Evolutionary conservation across 2,888 invertebrate species (phyloP), one percentile per base, ranked within the genome.

Genomic region (Drosophila hawaiiensis): DNA sequence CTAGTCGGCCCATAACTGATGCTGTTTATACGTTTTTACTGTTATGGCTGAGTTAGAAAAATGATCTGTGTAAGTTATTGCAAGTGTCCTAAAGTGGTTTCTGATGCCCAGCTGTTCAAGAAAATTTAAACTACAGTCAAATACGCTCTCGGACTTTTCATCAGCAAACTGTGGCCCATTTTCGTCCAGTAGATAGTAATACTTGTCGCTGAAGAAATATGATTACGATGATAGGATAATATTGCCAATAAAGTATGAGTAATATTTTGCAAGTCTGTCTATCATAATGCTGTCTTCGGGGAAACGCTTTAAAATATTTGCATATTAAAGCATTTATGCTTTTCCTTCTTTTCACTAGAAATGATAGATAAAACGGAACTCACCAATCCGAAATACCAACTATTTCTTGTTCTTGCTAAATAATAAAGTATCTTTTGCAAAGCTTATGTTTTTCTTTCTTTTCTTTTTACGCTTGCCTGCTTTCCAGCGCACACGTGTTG

Each of bases 11-110:
- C 29, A 37, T 33, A 68, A 68, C 68, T 53, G 54, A 41, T 54
- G 60, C 53, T 54, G 53, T 47, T 68, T 64, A 22, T 39, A 28
- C 33, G 28, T 33, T 25, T 28, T 35, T 50, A 19, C 25, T n/a
- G 54, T 60, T 66, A 64, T 22, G 43, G 69, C 58, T 47, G 66
- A 70, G 66, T 70, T 78, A 67, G 62, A 69, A 63, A 87, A 80
- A 78, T 82, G 62, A 72, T 80, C 80, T 84, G 73, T 82, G 73
- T 87, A 78, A 84, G 82, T 87, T 74, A 80, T 78, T 74, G 68
- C 77, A 67, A 79, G 76, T 79, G 69, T 67, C 71, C 64, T 63
- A 54, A 55, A 73, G 62, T 61, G 63, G 49, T 59, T 76, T 61
- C 54, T 59, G 68, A 61, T 66, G 71, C 55, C 56, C 63, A 56